phyloP scores from a whole-genome alignment of 2,797 vertebrate genomes.

The Echeneis naucrates region DNA sequence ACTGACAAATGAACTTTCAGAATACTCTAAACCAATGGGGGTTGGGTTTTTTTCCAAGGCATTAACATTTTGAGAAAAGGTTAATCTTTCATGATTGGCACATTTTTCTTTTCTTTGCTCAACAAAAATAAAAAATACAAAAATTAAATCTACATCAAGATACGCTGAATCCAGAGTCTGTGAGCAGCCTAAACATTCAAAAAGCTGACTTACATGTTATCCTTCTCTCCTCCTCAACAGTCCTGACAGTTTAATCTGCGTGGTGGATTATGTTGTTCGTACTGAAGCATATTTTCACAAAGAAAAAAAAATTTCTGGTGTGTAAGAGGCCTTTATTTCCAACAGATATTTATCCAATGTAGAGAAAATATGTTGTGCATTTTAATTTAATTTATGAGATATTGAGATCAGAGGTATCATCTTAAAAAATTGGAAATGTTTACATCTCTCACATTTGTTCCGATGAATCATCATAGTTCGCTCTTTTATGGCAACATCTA shows the following conservation, averaged over 20 bases:
- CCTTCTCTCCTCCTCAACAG: neutral
- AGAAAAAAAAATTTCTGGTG: too few species aligned
- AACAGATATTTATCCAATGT: too few species aligned
- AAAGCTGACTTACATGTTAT: neutral
- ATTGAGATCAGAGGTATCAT: too few species aligned
- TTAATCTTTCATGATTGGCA: conserved; percentile 74
- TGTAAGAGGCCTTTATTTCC: too few species aligned
- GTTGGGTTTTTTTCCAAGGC: conserved; percentile 53
- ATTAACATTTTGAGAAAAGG: conserved; percentile 80
- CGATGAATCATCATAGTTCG: neutral
- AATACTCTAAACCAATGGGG: conserved; percentile 59
- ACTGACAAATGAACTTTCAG: conserved; percentile 81
- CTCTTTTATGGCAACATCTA: neutral
- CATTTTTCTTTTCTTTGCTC: conserved; percentile 52
- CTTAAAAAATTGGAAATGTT: too few species aligned
- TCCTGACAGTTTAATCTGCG: neutral
- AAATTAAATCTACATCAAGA: conserved; percentile 43
- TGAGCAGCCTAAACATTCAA: conserved; percentile 18
- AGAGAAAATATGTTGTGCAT: too few species aligned
- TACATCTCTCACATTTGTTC: neutral
- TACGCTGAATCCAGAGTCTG: conserved; percentile 26
- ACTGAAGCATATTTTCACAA: too few species aligned
- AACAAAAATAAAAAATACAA: too few species aligned
- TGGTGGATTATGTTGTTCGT: neutral
- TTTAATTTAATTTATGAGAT: too few species aligned